Evolutionary conservation across 1,140 invertebrate genomes (phyloP).

Genomic region (Asbolus verrucosus): DNA sequence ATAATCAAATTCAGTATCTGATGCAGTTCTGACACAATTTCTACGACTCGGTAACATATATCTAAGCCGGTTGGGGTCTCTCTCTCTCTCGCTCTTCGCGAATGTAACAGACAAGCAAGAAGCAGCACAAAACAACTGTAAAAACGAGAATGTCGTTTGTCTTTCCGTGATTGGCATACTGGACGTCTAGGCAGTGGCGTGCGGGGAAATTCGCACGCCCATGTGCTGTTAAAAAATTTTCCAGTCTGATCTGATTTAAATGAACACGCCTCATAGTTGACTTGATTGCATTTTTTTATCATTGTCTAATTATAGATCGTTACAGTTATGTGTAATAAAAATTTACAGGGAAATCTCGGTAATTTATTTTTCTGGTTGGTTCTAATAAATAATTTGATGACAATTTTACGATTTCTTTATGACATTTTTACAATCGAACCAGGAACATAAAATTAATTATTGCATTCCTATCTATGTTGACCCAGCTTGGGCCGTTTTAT

Average conservation of each 20-base stretch:
- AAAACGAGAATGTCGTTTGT: slow-evolving; percentile 46
- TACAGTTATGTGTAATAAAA: no score
- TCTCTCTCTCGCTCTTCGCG: no score
- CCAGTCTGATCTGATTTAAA: no score
- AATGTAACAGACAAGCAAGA: slow-evolving; percentile 44
- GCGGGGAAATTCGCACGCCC: not conserved
- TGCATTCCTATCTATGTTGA: slow-evolving; percentile 2
- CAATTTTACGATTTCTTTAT: slow-evolving; percentile 32
- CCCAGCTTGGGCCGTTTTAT: no score
- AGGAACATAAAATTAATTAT: slow-evolving; percentile 16
- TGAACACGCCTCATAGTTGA: no score
- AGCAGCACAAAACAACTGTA: slow-evolving; percentile 11
- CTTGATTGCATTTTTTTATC: no score
- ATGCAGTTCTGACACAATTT: slow-evolving; percentile 12
- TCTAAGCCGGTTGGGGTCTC: slow-evolving; percentile 8
- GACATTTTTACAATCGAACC: slow-evolving; percentile 3
- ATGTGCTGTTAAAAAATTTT: not conserved
- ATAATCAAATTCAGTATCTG: not conserved
- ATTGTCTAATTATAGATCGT: no score
- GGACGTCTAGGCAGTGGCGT: not conserved
- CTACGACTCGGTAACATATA: not conserved
- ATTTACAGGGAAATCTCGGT: not conserved
- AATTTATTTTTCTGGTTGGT: slow-evolving; percentile 10
- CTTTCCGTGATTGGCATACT: slow-evolving; percentile 41
- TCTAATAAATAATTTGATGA: slow-evolving; percentile 27